Base-by-base conservation (phyloP, 1,140 invertebrate species). In the Rhagoletis zephyria region DNA sequence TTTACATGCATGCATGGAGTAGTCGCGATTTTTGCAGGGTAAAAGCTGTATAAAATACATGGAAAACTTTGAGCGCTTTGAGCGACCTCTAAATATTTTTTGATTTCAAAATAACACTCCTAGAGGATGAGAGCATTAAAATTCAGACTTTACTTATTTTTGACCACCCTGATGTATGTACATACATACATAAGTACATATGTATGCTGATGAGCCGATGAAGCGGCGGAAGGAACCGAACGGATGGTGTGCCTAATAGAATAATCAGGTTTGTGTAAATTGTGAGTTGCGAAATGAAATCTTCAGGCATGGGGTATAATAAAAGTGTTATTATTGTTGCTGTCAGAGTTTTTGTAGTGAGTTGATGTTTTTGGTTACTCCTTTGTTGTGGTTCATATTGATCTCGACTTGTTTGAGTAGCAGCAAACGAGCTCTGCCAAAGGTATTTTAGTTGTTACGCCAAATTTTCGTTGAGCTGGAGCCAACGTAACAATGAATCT, bases 231-330 rank as follows among this genome's bases (percentile, higher is more conserved):
- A 61, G 85, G 85, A 85, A 48, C 42, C 85, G 40, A 70, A n/a
- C 30, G 42, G 51, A 16, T 16, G 7, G 30, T n/a, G 64, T 40
- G 61, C 10, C 63, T 67, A 87, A 67, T 56, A 87, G 64, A 87
- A 40, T 30, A 64, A n/a, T 51, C 64, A 87, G 85, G 4, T 12
- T 59, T n/a, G 48, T 61, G 63, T 86, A 42, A 86, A 87, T 51
- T 87, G 86, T 56, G 63, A 64, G 63, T 64, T 87, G 86, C 86
- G 86, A 87, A 67, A 85, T 63, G 30, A 85, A 85, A 85, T 85
- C 85, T 61, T 85, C 4, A 42, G 59, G 14, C 85, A 63, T n/a
- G 85, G 19, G 56, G 85, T 51, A 85, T 40, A 61, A 85, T 61
- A 59, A 85, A 85, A 74, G 74, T 81, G 74, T 59, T 81, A 81